Percentiles rank a stretch among this genome's conserved stretches.
phyloP scores from a whole-genome alignment of 2,113 vertebrate genomes.

The Calonectris borealis region DNA sequence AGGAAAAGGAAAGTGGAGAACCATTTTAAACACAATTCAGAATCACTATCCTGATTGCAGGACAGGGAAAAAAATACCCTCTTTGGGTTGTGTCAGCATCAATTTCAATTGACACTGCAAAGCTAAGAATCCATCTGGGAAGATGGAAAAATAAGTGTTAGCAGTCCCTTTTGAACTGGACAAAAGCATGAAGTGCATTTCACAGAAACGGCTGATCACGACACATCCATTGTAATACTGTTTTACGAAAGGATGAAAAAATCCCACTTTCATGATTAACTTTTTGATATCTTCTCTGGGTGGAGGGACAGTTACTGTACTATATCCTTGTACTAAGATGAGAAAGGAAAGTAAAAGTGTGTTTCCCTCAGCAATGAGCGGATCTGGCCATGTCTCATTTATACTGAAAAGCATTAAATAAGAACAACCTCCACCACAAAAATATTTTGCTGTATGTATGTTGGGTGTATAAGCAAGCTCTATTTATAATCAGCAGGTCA shows the following conservation, averaged over 20 bases:
- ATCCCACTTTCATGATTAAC: background rate
- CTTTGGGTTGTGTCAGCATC: background rate
- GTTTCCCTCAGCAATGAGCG: background rate
- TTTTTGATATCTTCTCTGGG: background rate
- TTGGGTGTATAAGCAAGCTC: background rate
- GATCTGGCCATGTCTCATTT: background rate
- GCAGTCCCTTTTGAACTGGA: background rate
- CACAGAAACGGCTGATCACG: background rate
- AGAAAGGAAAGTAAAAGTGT: background rate
- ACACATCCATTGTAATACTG: background rate
- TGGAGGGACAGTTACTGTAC: background rate
- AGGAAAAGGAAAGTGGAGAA: background rate
- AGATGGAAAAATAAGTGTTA: constrained; percentile 3
- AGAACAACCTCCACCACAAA: background rate
- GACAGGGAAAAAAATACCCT: background rate
- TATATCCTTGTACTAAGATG: background rate
- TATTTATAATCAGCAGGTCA: constrained; percentile 16
- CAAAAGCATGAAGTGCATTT: background rate
- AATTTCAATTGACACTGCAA: background rate
- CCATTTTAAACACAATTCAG: background rate
- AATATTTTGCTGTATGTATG: background rate
- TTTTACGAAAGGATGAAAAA: background rate
- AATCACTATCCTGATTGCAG: background rate
- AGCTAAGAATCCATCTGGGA: background rate
- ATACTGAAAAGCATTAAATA: background rate